Conservation (phyloP, 2,113 vertebrate genomes). For the Dendrocopos noguchii region DNA sequence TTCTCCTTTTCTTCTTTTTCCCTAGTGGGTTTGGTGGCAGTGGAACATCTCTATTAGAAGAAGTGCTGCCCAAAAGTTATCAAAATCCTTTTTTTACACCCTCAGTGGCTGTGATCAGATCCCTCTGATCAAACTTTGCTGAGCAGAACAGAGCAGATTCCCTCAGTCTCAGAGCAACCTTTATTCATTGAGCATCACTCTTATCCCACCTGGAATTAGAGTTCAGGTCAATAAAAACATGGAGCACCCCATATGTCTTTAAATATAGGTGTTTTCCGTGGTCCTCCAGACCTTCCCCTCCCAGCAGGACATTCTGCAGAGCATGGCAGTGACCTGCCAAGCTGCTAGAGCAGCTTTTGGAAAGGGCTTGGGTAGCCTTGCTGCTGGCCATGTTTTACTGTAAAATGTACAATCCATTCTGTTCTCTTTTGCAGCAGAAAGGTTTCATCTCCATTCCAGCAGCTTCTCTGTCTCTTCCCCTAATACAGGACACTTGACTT, state of each 20-base stretch:
- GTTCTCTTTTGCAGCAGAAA: background rate
- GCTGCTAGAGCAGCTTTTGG: background rate
- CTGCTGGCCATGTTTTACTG: fast-evolving
- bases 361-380: background rate
- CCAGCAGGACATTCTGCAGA: fast-evolving
- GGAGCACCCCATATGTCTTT: background rate
- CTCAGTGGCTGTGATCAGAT: background rate
- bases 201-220: background rate
- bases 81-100: background rate
- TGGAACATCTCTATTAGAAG: background rate
- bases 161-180: background rate
- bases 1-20: too few relatives aligned
- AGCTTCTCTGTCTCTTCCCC: background rate
- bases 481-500: background rate
- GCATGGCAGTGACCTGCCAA: background rate
- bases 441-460: background rate
- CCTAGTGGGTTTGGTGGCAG: too few relatives aligned
- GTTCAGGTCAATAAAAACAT: background rate
- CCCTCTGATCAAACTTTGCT: background rate
- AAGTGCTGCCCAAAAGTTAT: background rate
- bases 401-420: fast-evolving
- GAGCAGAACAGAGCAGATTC: background rate
- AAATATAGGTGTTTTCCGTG: background rate
- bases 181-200: background rate
- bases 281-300: background rate